phyloP scores from a whole-genome alignment of 2,797 vertebrate genomes.

The Ambastaia sidthimunki region DNA sequence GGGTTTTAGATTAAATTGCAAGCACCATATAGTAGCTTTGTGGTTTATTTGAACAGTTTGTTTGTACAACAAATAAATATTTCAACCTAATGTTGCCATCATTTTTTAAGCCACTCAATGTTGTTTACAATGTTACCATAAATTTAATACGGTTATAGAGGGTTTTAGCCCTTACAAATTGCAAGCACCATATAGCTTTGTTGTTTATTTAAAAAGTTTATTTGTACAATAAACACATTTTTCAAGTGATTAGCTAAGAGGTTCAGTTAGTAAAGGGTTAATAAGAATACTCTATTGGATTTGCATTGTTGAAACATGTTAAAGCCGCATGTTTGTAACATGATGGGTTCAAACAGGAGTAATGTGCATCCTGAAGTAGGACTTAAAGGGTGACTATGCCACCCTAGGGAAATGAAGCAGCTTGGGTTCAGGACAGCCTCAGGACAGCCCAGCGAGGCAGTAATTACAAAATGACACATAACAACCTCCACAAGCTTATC shows the following conservation, averaged over 20 bases:
- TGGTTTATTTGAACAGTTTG: no score
- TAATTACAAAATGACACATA: constrained; percentile 45
- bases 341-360: background rate
- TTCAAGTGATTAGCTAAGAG: background rate
- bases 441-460: constrained; percentile 22
- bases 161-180: no score
- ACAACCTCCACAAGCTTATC: constrained; percentile 19
- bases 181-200: no score
- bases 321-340: background rate
- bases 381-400: background rate
- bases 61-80: no score
- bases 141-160: no score
- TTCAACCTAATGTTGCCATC: no score
- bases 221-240: background rate
- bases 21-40: no score
- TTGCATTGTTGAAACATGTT: background rate
- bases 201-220: background rate
- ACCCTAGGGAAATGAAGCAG: background rate
- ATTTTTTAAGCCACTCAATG: no score
- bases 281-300: background rate
- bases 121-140: no score
- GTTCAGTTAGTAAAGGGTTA: constrained; percentile 7
- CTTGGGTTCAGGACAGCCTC: constrained; percentile 12
- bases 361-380: background rate
- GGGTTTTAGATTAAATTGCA: no score